Conservation (phyloP, 1,140 invertebrate species). For the Rhopalosiphum padi region DNA sequence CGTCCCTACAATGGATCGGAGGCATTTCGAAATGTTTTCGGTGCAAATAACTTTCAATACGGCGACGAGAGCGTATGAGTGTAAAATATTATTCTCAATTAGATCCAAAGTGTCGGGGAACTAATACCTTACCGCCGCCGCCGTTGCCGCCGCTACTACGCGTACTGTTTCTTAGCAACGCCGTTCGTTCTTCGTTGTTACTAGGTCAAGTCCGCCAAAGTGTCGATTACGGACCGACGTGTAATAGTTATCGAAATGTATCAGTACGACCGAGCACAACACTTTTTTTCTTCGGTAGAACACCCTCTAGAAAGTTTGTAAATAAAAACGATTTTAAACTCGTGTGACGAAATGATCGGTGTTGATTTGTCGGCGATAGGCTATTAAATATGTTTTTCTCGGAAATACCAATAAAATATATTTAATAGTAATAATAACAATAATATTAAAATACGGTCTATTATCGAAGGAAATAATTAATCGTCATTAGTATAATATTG, state of each 20-base stretch:
- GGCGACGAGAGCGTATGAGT: background rate
- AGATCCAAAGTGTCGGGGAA: background rate
- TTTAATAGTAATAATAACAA: background rate
- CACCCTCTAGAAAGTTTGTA: background rate
- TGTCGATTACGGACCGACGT: background rate
- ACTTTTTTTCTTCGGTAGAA: background rate
- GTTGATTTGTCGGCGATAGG: background rate
- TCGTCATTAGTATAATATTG: background rate
- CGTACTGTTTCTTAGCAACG: slow-evolving; percentile 29
- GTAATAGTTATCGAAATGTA: background rate
- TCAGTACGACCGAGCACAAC: background rate
- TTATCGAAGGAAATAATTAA: no score
- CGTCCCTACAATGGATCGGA: no score
- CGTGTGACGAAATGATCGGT: background rate
- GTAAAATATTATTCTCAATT: slow-evolving; percentile 25
- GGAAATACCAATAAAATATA: no score
- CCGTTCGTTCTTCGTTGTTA: background rate
- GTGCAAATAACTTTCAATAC: background rate
- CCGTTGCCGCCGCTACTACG: background rate
- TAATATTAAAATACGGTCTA: no score
- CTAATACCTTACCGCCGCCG: background rate
- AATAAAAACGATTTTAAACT: background rate
- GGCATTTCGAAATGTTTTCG: background rate
- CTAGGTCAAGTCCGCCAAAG: background rate
- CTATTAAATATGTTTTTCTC: no score